Evolutionary conservation across 2,113 vertebrate species (phyloP).

Genomic region (Craseonycteris thonglongyai): DNA sequence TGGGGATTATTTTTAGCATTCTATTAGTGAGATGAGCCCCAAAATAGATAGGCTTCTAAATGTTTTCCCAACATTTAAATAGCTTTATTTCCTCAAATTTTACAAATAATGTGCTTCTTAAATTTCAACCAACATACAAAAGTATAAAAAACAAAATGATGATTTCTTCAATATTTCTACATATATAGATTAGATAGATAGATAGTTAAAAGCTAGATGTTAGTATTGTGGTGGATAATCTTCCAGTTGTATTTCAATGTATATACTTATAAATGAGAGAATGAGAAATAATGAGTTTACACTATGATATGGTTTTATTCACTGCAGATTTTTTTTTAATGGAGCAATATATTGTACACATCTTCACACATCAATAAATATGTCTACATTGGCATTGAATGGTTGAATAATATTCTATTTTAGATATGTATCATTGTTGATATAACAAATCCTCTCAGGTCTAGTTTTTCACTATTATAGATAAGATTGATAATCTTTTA

Average conservation of each 20-base stretch:
- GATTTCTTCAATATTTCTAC: not conserved
- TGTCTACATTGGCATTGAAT: not conserved
- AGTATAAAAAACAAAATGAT: not conserved
- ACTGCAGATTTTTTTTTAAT: not conserved
- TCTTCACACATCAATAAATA: not conserved
- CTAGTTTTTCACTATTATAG: not conserved
- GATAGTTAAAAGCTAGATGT: not conserved
- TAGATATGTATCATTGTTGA: not conserved
- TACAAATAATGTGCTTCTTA: not conserved
- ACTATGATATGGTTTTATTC: not conserved
- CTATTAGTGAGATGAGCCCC: not conserved
- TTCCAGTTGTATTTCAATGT: not conserved
- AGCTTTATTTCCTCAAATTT: not conserved
- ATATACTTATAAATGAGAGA: not conserved
- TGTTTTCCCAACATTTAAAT: not conserved
- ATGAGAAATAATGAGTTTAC: not conserved
- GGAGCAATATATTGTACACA: not conserved
- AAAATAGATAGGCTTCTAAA: not conserved
- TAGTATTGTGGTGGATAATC: not conserved
- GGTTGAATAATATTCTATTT: not conserved
- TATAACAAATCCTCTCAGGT: not conserved
- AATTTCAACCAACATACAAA: not conserved
- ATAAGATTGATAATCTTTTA: not conserved
- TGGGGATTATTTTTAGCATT: not conserved
- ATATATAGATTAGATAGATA: not conserved